Conservation (phyloP, 2,888 invertebrate genomes). For the Dioctria linearis region DNA sequence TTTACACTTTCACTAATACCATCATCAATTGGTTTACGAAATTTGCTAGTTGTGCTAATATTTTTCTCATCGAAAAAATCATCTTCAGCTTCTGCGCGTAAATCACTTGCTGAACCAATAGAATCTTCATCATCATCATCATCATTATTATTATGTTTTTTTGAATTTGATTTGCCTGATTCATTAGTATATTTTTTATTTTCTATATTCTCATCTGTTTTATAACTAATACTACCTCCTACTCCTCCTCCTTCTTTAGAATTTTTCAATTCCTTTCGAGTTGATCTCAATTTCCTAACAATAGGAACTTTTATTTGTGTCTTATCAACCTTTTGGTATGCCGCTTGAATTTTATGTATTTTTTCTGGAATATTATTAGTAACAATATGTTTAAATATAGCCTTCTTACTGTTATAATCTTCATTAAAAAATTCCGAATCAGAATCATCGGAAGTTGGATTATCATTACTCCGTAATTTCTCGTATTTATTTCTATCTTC, state of each 20-base stretch:
- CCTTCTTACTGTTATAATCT: slow-evolving; percentile 66
- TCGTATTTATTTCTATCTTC: slow-evolving; percentile 85
- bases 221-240: slow-evolving; percentile 1
- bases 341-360: slow-evolving; percentile 72
- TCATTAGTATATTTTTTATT: slow-evolving; percentile 55
- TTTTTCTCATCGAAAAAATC: slow-evolving; percentile 71
- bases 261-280: slow-evolving; percentile 64
- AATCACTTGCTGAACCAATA: slow-evolving; percentile 81
- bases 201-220: slow-evolving; percentile 22
- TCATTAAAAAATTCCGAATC: slow-evolving; percentile 71
- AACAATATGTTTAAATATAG: slow-evolving; percentile 70
- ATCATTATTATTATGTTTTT: slow-evolving; percentile 75
- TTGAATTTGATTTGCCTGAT: slow-evolving; percentile 59
- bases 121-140: slow-evolving; percentile 76
- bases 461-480: slow-evolving; percentile 78
- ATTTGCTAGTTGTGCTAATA: slow-evolving; percentile 64
- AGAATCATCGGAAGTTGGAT: slow-evolving; percentile 74
- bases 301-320: slow-evolving; percentile 68
- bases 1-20: slow-evolving; percentile 77
- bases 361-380: slow-evolving; percentile 74
- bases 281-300: slow-evolving; percentile 72
- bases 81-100: slow-evolving; percentile 73
- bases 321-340: slow-evolving; percentile 73
- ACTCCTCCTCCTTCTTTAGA: slow-evolving; percentile 36
- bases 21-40: slow-evolving; percentile 67